Evolutionary conservation across 2,888 invertebrate genomes (phyloP).

Genomic region (Phengaris alcon): DNA sequence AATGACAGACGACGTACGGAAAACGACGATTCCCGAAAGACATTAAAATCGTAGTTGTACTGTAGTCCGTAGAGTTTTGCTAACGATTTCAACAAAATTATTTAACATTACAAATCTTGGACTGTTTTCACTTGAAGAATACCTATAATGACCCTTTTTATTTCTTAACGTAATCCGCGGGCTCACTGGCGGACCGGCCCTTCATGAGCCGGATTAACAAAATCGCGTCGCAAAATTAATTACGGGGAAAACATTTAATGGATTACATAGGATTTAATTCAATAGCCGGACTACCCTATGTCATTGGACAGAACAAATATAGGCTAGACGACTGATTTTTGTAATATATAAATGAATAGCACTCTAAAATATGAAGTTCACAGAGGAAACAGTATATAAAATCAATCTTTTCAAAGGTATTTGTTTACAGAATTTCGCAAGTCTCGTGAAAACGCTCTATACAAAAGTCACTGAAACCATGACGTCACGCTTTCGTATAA

Average conservation of each 20-base stretch:
- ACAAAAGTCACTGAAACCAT: too few species aligned
- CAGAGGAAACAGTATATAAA: too few species aligned
- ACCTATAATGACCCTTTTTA: slow-evolving; percentile 7
- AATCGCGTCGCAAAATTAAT: slow-evolving; percentile 66
- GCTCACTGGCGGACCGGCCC: slow-evolving; percentile 20
- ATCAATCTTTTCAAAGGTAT: too few species aligned
- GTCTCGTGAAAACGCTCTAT: too few species aligned
- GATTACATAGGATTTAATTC: slow-evolving; percentile 57
- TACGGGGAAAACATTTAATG: slow-evolving; percentile 66
- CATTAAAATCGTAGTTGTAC: too few species aligned
- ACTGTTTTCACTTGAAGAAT: background rate
- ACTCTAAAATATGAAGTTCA: too few species aligned
- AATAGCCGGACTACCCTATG: slow-evolving; percentile 37
- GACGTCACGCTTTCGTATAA: too few species aligned
- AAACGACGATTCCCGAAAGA: too few species aligned
- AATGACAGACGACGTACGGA: background rate
- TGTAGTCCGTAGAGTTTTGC: background rate
- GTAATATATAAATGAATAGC: too few species aligned
- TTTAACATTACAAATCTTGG: background rate
- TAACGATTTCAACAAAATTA: background rate
- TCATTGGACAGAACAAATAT: background rate
- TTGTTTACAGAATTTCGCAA: too few species aligned
- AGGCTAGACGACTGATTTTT: too few species aligned
- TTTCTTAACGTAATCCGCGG: slow-evolving; percentile 23
- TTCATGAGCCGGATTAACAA: slow-evolving; percentile 53